Evolutionary conservation across 2,888 invertebrate genomes (phyloP).

Genomic region (Mellilla xanthometata): DNA sequence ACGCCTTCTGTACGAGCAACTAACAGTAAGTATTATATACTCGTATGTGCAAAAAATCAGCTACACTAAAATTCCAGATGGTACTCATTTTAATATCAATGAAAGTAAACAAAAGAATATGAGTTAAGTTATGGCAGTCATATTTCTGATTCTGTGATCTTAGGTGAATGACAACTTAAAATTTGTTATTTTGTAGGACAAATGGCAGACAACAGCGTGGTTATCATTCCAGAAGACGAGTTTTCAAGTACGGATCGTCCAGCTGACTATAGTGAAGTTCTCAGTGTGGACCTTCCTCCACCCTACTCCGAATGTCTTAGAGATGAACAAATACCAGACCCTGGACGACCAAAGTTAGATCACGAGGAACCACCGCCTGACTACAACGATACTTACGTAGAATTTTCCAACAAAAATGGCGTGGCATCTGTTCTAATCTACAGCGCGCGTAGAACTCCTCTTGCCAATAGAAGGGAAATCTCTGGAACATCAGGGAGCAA

Average conservation of each 20-base stretch:
- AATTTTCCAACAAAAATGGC: conserved; percentile 46
- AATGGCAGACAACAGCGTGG: conserved; percentile 1
- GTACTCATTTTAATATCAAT: too few species aligned
- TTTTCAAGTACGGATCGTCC: background rate
- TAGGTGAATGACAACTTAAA: too few species aligned
- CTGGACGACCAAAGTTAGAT: background rate
- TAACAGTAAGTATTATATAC: conserved; percentile 44
- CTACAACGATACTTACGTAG: conserved; percentile 57
- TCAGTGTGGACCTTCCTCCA: conserved; percentile 50
- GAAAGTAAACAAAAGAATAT: too few species aligned
- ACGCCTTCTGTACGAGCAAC: conserved; percentile 56
- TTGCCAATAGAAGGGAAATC: conserved; percentile 4
- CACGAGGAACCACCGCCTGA: conserved; percentile 63
- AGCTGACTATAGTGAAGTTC: conserved; percentile 1
- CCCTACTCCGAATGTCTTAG: conserved; percentile 53
- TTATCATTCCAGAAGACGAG: conserved; percentile 5
- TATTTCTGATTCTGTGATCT: too few species aligned
- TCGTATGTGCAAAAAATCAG: too few species aligned
- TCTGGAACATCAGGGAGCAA: background rate
- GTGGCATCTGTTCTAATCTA: conserved; percentile 45
- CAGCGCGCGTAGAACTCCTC: conserved; percentile 26
- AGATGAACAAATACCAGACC: background rate
- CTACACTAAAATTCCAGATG: too few species aligned
- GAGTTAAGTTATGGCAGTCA: too few species aligned
- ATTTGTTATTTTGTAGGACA: too few species aligned